These are phyloP conservation scores for Diphyllodes magnificus DNA, from an alignment of 2,113 vertebrate genomes.

Conservation along the genomic window DNA sequence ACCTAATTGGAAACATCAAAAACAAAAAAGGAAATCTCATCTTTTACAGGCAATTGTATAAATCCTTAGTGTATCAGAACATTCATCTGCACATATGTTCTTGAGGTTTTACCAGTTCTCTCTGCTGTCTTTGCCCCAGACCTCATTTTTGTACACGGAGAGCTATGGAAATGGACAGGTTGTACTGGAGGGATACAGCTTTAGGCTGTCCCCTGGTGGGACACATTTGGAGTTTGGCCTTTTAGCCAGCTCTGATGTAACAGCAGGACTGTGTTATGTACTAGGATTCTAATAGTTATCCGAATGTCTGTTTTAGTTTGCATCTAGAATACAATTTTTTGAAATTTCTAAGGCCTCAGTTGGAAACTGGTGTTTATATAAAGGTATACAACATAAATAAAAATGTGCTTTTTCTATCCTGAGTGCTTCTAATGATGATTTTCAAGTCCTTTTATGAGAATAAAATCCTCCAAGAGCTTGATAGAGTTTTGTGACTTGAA, in stretches of 20 bases:
- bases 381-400: neutral
- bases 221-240: neutral
- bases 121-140: neutral
- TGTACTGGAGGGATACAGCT: neutral
- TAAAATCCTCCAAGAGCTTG: neutral
- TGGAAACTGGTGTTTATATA: neutral
- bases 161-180: neutral
- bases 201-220: neutral
- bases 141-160: fast-evolving
- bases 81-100: neutral
- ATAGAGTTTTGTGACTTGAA: neutral
- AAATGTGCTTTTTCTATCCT: neutral
- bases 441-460: neutral
- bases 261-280: neutral
- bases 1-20: neutral
- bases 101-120: neutral
- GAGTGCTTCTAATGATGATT: neutral
- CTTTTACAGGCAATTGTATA: neutral
- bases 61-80: neutral
- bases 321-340: neutral
- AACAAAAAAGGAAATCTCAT: neutral
- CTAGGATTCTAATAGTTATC: neutral
- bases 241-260: neutral
- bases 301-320: neutral
- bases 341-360: neutral